Conservation (phyloP, 2,888 invertebrate genomes). For the Volucella inflata region DNA sequence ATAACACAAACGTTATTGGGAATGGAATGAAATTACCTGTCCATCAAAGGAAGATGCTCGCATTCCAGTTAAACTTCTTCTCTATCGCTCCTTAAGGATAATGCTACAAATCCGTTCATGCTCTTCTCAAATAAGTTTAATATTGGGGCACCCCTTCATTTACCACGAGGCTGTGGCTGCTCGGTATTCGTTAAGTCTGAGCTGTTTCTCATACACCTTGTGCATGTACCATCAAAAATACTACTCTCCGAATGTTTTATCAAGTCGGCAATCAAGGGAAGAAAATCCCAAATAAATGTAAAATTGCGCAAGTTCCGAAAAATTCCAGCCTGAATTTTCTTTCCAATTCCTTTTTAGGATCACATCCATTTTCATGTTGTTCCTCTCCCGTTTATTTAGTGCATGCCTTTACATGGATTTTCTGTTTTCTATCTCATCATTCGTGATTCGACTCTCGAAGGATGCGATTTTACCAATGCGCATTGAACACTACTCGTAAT, state of each 20-base stretch:
- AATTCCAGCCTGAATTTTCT: constrained; percentile 31
- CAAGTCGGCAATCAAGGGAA: background rate
- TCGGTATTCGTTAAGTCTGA: no score
- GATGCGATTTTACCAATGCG: constrained; percentile 63
- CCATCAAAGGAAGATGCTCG: background rate
- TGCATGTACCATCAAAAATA: background rate
- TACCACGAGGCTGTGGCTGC: no score
- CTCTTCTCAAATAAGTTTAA: constrained; percentile 28
- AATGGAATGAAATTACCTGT: constrained; percentile 48
- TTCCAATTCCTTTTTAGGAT: constrained; percentile 30
- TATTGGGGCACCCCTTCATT: constrained; percentile 3
- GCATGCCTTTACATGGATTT: constrained; percentile 23
- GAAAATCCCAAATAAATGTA: constrained; percentile 27
- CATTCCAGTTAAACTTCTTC: constrained; percentile 34
- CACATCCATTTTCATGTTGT: constrained; percentile 19
- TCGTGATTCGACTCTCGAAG: constrained; percentile 18
- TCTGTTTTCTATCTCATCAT: constrained; percentile 24
- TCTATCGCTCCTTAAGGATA: constrained; percentile 49
- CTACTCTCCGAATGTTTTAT: background rate
- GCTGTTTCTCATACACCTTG: no score
- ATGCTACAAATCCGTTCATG: constrained; percentile 48
- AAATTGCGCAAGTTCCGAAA: constrained; percentile 65
- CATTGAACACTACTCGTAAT: constrained; percentile 44
- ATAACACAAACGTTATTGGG: constrained; percentile 39
- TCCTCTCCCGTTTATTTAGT: background rate